Evolutionary conservation across 2,113 vertebrate species (phyloP).

Genomic region (Bagarius yarrelli): DNA sequence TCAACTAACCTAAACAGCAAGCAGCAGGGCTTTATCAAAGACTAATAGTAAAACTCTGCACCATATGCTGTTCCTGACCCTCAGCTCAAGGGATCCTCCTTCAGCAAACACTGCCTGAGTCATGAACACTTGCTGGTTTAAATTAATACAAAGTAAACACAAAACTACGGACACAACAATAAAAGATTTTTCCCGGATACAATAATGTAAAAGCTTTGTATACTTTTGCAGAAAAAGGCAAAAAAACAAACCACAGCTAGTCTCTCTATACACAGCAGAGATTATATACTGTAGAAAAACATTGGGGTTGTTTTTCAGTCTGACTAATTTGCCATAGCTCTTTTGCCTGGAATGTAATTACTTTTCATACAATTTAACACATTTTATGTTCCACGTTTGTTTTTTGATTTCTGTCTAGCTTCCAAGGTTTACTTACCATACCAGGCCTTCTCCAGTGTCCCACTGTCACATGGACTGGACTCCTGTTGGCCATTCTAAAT

Average conservation of each 20-base stretch:
- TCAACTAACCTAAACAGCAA: slow-evolving; percentile 11
- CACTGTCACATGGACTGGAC: slow-evolving; percentile 41
- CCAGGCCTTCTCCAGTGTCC: slow-evolving; percentile 51
- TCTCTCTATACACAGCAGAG: not conserved
- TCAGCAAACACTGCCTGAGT: slow-evolving; percentile 38
- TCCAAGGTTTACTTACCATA: slow-evolving; percentile 43
- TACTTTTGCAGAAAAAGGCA: not conserved
- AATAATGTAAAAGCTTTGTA: not conserved
- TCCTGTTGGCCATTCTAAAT: slow-evolving; percentile 44
- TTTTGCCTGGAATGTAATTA: not conserved
- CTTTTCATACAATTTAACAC: not conserved
- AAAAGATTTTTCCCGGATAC: slow-evolving; percentile 7
- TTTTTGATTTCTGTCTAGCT: not conserved
- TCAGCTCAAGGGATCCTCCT: slow-evolving; percentile 31
- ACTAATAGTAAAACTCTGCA: slow-evolving; percentile 24
- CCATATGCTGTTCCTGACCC: slow-evolving; percentile 21
- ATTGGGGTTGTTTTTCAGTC: not conserved
- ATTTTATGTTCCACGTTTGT: not conserved
- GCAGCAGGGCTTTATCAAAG: slow-evolving; percentile 13
- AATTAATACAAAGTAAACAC: slow-evolving; percentile 16
- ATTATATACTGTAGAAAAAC: not conserved
- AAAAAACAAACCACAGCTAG: not conserved
- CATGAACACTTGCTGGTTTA: slow-evolving; percentile 10
- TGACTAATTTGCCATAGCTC: not conserved
- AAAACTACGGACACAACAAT: not conserved